These are phyloP conservation scores for Drosophila meridiana DNA, from an alignment of 2,888 invertebrate genomes.

Conservation along the genomic window DNA sequence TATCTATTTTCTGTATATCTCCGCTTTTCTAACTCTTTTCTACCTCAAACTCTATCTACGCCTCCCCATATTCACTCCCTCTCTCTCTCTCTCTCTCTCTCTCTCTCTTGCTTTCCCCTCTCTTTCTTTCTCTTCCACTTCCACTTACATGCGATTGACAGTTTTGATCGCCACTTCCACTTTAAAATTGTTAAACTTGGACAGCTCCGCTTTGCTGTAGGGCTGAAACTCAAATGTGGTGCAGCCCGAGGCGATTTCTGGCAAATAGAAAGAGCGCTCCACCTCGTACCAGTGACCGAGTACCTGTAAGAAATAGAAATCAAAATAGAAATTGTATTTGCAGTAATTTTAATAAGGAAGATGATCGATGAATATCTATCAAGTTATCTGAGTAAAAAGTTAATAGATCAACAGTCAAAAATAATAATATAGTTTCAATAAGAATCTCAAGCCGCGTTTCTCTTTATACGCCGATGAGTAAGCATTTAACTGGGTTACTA, in stretches of 20 bases:
- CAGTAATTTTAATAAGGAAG: slow-evolving; percentile 6
- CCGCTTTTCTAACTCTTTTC: not conserved
- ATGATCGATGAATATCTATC: not conserved
- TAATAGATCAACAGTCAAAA: not conserved
- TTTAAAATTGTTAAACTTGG: slow-evolving; percentile 86
- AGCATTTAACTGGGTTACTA: slow-evolving; percentile 71
- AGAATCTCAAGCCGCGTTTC: slow-evolving; percentile 44
- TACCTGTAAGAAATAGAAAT: slow-evolving; percentile 70
- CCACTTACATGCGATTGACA: slow-evolving; percentile 88
- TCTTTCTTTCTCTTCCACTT: not conserved
- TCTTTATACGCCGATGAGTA: slow-evolving; percentile 45
- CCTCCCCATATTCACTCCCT: not conserved
- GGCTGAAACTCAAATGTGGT: slow-evolving; percentile 87
- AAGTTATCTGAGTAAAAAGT: not conserved
- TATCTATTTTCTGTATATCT: not conserved
- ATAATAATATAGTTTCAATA: slow-evolving; percentile 5
- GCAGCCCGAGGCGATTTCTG: slow-evolving; percentile 90
- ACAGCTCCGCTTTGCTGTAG: slow-evolving; percentile 78
- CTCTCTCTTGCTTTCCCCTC: not conserved
- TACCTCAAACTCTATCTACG: not conserved
- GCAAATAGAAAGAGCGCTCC: slow-evolving; percentile 90
- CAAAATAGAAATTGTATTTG: not conserved
- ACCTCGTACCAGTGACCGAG: slow-evolving; percentile 92
- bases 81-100: not conserved
- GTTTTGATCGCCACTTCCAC: slow-evolving; percentile 88